Conservation (phyloP, 2,113 vertebrate species). For the Gracilinanus agilis region DNA sequence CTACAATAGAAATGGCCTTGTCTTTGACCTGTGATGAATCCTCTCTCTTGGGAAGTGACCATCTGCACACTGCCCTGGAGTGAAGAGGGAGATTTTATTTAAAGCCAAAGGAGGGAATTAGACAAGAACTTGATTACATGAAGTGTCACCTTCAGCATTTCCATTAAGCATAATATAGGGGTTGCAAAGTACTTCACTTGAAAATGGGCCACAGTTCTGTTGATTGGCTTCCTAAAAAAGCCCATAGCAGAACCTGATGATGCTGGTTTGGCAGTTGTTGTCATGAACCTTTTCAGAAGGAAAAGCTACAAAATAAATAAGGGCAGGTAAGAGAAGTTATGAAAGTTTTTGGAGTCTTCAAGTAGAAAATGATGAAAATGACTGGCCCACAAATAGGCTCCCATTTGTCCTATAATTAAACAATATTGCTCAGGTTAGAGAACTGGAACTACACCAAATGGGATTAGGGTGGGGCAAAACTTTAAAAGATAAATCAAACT, state of each 20-base stretch:
- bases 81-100: constrained; percentile 37
- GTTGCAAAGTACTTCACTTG: not conserved
- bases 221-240: not conserved
- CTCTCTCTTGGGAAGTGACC: not conserved
- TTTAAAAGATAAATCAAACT: not conserved
- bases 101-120: not conserved
- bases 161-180: not conserved
- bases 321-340: not conserved
- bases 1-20: not conserved
- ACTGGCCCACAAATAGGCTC: not conserved
- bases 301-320: not conserved
- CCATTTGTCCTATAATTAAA: not conserved
- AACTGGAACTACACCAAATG: constrained; percentile 17
- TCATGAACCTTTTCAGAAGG: not conserved
- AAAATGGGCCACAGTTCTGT: accelerated
- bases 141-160: not conserved
- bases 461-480: not conserved
- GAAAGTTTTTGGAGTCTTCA: not conserved
- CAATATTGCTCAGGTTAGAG: not conserved
- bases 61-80: not conserved
- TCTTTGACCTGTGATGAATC: not conserved
- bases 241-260: not conserved
- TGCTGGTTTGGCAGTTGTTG: not conserved
- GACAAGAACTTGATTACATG: not conserved
- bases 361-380: not conserved